These are phyloP conservation scores for Ctenicera cuprea DNA, from an alignment of 2,888 invertebrate species.

Conservation along the genomic window DNA sequence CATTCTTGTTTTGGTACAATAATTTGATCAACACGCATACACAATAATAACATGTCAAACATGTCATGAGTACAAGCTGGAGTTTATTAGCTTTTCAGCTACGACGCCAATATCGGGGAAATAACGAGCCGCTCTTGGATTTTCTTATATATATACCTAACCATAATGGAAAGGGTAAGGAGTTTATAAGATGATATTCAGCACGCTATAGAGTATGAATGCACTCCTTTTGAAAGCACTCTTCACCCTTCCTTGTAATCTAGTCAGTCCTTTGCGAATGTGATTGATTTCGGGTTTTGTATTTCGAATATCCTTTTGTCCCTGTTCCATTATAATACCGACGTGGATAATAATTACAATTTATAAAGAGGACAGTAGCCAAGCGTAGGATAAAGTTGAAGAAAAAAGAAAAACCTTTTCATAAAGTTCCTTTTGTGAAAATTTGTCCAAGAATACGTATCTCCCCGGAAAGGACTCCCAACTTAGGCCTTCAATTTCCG, in stretches of 20 bases:
- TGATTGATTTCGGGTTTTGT: conserved; percentile 53
- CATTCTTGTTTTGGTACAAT: too few relatives aligned
- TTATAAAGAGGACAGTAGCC: conserved; percentile 18
- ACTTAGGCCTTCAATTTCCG: conserved; percentile 29
- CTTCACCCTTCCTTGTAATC: conserved; percentile 57
- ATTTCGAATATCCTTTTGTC: conserved; percentile 46
- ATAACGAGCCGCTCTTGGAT: conserved; percentile 50
- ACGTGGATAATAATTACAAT: conserved; percentile 36
- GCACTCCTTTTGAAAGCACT: conserved; percentile 55
- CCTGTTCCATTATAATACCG: conserved; percentile 32
- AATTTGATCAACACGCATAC: conserved; percentile 9
- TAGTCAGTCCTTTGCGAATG: conserved; percentile 55
- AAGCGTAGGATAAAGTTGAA: conserved; percentile 16
- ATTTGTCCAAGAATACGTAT: conserved; percentile 18
- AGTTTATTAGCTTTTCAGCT: conserved; percentile 14
- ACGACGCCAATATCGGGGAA: neutral
- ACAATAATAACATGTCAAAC: conserved; percentile 29
- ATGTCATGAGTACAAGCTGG: conserved; percentile 7
- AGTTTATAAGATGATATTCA: conserved; percentile 60
- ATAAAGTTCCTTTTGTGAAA: conserved; percentile 28
- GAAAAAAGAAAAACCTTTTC: conserved; percentile 15
- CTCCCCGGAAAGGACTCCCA: conserved; percentile 12
- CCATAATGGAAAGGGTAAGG: conserved; percentile 46
- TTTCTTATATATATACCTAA: conserved; percentile 41
- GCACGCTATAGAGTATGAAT: conserved; percentile 57